Evolutionary conservation across 2,888 invertebrate species (phyloP).

Genomic region (Physocephala rufipes): DNA sequence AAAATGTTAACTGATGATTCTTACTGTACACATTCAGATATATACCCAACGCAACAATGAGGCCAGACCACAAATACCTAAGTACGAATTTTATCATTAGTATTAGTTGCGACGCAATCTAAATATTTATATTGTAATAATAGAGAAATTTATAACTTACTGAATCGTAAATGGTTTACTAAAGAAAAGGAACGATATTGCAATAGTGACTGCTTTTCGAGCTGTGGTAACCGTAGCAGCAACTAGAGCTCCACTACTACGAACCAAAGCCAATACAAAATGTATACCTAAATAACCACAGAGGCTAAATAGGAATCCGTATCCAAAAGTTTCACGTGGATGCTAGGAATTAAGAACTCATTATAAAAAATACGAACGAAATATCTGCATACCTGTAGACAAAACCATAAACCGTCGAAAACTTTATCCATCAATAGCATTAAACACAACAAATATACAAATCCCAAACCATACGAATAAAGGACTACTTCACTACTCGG

Average conservation of each 20-base stretch:
- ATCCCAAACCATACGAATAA: slow-evolving; percentile 91
- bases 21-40: slow-evolving; percentile 95
- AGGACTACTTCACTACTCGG: slow-evolving; percentile 91
- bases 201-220: slow-evolving; percentile 90
- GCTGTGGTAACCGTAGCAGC: slow-evolving; percentile 94
- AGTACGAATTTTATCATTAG: too few relatives aligned
- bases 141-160: slow-evolving; percentile 69
- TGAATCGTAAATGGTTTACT: slow-evolving; percentile 92
- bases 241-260: slow-evolving; percentile 88
- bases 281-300: slow-evolving; percentile 94
- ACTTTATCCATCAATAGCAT: slow-evolving; percentile 80
- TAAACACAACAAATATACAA: slow-evolving; percentile 79
- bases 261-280: slow-evolving; percentile 88
- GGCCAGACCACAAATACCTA: slow-evolving; percentile 91
- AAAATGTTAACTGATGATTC: slow-evolving; percentile 66
- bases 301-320: slow-evolving; percentile 85
- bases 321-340: slow-evolving; percentile 80
- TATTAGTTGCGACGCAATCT: too few relatives aligned
- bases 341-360: slow-evolving; percentile 69
- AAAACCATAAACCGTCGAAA: slow-evolving; percentile 78
- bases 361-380: not conserved
- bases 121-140: slow-evolving; percentile 16
- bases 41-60: slow-evolving; percentile 88
- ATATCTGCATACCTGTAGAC: slow-evolving; percentile 72
- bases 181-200: slow-evolving; percentile 92